Evolutionary conservation across 37 sponge, comb jelly and placozoan genomes (phyloP), one percentile per base, ranked within the genome.

Genomic region (Cliona cf. orientalis): DNA sequence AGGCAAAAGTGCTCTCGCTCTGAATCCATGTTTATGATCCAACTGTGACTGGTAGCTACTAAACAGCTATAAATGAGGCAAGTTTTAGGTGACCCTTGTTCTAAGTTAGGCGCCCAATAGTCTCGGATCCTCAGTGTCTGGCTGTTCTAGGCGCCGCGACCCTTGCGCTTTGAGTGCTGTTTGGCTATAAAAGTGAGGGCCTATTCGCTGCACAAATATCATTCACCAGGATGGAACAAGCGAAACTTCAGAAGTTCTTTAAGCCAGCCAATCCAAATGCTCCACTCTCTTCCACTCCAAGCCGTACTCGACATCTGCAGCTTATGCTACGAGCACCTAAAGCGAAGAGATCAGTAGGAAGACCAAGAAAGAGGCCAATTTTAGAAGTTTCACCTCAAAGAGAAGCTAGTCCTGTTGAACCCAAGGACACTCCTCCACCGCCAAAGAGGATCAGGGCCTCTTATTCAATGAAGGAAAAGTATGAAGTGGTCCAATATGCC

Each of bases 401-500:
- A 49, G 53, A 9, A 9, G 14, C 53, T 19, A 9, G 14, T 49
- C 14, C 53, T 19, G 14, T 9, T 19, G 53, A 49, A 14, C 9
- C 14, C 53, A 49, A 49, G 9, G 53, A 49, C 14, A 49, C 53
- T 19, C 9, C 9, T 9, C 53, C 53, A 49, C 53, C 53, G 14
- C 14, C 53, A 49, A 61, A 61, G 63, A 61, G 63, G 26, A 6
- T 61, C 26, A 61, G 63, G 26, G 63, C 63, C 28, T 25, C 5
- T 22, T n/a, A 61, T 22, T 61, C 63, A 25, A 61, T 61, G 26
- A 61, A n/a, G 26, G 23, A 72, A 53, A 72, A 72, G 31, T 14
- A 44, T 25, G 46, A 72, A 44, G 49, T 72, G 31, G 72, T 72
- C n/a, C n/a, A 72, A 4, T 72, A 44, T 72, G 72, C 72, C 33